Conservation (phyloP, 2,113 vertebrate species). For the Cebidichthys violaceus region DNA sequence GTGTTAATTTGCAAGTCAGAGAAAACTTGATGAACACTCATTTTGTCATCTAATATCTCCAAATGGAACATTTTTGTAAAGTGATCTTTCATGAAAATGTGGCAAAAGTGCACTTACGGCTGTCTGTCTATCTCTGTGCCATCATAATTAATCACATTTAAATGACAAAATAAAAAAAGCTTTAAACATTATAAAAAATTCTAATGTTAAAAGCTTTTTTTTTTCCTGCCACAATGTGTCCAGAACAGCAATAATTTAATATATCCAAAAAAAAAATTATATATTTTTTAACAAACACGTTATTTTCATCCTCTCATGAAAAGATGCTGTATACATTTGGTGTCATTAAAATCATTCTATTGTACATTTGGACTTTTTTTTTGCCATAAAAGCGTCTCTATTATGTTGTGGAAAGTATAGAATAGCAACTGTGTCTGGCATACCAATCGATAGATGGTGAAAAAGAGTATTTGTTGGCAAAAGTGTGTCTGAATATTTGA, state of each 20-base stretch:
- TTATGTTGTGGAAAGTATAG: not conserved
- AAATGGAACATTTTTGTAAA: not conserved
- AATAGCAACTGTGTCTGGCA: not conserved
- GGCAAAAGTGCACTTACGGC: not conserved
- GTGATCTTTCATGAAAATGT: not conserved
- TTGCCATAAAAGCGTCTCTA: not conserved
- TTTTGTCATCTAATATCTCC: not conserved
- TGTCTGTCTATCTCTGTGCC: not conserved
- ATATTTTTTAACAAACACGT: not conserved
- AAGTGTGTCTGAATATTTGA: slow-evolving; percentile 19
- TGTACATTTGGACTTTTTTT: not conserved
- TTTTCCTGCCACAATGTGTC: no score
- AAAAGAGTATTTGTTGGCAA: slow-evolving; percentile 9
- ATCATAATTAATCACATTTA: not conserved
- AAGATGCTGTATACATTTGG: not conserved
- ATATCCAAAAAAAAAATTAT: not conserved
- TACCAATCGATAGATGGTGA: not conserved
- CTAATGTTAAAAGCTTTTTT: not conserved
- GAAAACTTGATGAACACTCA: not conserved
- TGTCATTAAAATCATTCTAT: not conserved
- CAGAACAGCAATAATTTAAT: not conserved
- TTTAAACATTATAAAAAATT: no score
- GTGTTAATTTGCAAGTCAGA: not conserved
- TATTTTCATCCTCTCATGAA: not conserved
- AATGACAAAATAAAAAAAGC: no score